Conservation (phyloP, 2,888 invertebrate species). For the Acanthopleura granulata region DNA sequence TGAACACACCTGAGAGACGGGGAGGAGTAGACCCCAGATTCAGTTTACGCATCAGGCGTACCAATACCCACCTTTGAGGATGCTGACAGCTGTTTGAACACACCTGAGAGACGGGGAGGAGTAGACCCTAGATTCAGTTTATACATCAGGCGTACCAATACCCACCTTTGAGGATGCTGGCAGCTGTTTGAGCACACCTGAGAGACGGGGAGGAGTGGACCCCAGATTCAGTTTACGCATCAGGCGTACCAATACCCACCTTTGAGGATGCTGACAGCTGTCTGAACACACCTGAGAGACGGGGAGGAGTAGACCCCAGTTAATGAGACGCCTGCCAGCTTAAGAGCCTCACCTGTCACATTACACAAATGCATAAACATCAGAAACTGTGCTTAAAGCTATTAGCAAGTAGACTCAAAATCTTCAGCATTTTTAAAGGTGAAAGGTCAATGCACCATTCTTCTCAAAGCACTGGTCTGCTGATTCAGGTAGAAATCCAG, state of each 20-base stretch:
- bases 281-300: constrained; percentile 91
- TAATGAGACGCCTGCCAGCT: constrained; percentile 78
- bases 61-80: constrained; percentile 72
- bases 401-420: too few relatives aligned
- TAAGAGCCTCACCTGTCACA: constrained; percentile 83
- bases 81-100: constrained; percentile 81
- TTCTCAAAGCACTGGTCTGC: too few relatives aligned
- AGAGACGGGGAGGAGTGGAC: constrained; percentile 91
- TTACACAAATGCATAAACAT: constrained; percentile 26
- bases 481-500: too few relatives aligned
- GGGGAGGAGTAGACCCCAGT: constrained; percentile 88
- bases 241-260: constrained; percentile 63
- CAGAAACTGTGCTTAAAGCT: too few relatives aligned
- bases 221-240: constrained; percentile 45
- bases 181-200: constrained; percentile 88
- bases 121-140: constrained; percentile 82
- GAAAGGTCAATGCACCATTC: too few relatives aligned
- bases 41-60: too few relatives aligned
- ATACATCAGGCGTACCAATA: too few relatives aligned
- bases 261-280: constrained; percentile 74
- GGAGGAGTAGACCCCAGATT: constrained; percentile 87
- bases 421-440: too few relatives aligned
- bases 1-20: constrained; percentile 93
- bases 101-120: constrained; percentile 92
- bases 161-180: constrained; percentile 72